Base-by-base conservation (phyloP, 92 coral and sea anemone species). In the Chrysogorgia sp. region DNA sequence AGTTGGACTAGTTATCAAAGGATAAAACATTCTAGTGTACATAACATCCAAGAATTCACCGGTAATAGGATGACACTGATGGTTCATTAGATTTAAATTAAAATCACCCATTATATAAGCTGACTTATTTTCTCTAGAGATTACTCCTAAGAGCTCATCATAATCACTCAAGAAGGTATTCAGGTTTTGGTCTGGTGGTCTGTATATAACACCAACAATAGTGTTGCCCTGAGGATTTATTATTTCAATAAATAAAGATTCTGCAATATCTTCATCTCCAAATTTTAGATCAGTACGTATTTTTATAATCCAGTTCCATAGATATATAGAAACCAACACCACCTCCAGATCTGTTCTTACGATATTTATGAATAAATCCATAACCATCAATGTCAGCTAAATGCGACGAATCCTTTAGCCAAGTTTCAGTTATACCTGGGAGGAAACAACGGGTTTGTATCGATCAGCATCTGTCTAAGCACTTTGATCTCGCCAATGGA, bases 1-100 rank as follows among this genome's bases (percentile, higher is more conserved):
- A 21, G 90, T 67, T 32, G 90, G 93, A 29, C 77, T 74, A 33
- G 82, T 71, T 26, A 89, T 89, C 40, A 83, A 67, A 6, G 91
- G 88, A 30, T 45, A 64, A 52, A 79, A 83, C 77, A 81, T 70
- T 40, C 64, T 45, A 1, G 88, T 20, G 67, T n/a, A n/a, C n/a
- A n/a, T n/a, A n/a, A n/a, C 40, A 71, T 86, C 88, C 23, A 89
- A 17, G 68, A 86, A 82, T 58, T 86, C 87, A 17, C 79, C 78
- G n/a, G 90, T 78, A 45, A 40, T 43, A 52, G 45, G 40, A 75
- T 83, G 88, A 47, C 29, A 66, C 53, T 80, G 66, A 43, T 81
- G 45, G 21, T 82, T 81, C 53, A 88, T 10, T 21, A 88, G 59
- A 62, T 85, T 72, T 40, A 86, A 32, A 58, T 82, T 82, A n/a